phyloP scores from a whole-genome alignment of 2,113 vertebrate species.

The Orcinus orca region DNA sequence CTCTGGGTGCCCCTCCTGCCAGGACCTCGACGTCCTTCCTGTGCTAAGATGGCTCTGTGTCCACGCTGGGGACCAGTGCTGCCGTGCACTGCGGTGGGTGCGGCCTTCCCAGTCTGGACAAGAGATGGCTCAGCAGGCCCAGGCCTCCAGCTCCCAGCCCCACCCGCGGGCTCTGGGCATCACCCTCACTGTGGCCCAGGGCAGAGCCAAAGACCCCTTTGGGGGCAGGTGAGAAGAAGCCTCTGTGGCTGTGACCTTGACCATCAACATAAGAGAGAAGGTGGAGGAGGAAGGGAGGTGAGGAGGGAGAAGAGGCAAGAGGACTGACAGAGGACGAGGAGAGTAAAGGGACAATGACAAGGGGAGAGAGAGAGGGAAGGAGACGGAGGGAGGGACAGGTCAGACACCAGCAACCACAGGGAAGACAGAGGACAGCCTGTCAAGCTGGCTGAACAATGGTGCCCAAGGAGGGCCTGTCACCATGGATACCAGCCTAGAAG shows the following conservation, averaged over 20 bases:
- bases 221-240: background rate
- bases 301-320: too few relatives aligned
- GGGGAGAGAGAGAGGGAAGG: background rate
- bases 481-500: background rate
- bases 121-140: background rate
- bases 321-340: accelerated
- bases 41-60: background rate
- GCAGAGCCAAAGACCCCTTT: background rate
- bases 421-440: background rate
- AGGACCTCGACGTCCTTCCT: background rate
- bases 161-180: background rate
- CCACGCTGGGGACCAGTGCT: background rate
- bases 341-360: background rate
- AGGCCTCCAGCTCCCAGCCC: background rate
- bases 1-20: background rate
- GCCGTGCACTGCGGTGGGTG: background rate
- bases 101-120: background rate
- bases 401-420: background rate
- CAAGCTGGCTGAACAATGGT: background rate
- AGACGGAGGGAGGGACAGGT: background rate
- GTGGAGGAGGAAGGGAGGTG: background rate
- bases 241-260: background rate
- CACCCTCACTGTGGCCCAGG: background rate
- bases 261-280: background rate
- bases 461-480: background rate